A percentile compares a stretch with the other conserved stretches of the same genome.
Evolutionary conservation across 2,888 invertebrate genomes (phyloP).

Genomic region (Andrena chrysosceles): DNA sequence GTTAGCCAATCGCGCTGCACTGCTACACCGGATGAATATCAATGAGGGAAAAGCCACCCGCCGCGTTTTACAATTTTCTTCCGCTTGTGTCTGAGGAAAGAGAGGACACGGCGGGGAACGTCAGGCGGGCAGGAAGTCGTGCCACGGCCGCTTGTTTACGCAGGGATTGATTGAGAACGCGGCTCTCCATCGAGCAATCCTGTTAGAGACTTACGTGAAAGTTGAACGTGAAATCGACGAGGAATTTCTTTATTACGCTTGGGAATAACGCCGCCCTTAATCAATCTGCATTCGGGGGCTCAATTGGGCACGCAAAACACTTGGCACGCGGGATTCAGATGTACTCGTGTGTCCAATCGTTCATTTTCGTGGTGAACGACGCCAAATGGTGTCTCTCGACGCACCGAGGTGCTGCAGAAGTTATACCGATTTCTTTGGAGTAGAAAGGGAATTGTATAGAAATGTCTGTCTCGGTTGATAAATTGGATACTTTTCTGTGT

Average conservation of each 20-base stretch:
- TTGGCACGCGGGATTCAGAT: background rate
- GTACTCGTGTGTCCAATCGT: background rate
- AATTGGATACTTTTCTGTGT: no score
- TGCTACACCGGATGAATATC: slow-evolving; percentile 82
- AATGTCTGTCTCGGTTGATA: no score
- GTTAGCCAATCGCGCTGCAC: slow-evolving; percentile 83
- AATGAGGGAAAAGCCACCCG: slow-evolving; percentile 80
- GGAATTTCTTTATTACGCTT: slow-evolving; percentile 37
- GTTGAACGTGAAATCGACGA: slow-evolving; percentile 24
- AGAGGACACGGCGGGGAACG: slow-evolving; percentile 20
- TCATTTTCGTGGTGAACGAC: background rate
- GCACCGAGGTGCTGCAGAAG: no score
- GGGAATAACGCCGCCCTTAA: slow-evolving; percentile 3
- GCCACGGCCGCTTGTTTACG: slow-evolving; percentile 68
- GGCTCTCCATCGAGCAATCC: slow-evolving; percentile 68
- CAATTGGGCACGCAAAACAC: background rate
- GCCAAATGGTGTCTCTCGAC: no score
- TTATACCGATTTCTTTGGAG: no score
- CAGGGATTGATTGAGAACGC: slow-evolving; percentile 76
- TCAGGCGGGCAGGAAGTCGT: slow-evolving; percentile 31
- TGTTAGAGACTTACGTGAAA: slow-evolving; percentile 51
- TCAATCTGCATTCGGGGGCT: background rate
- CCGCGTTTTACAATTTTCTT: slow-evolving; percentile 80
- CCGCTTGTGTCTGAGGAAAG: slow-evolving; percentile 60
- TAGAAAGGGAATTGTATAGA: no score